Percentiles rank a stretch among this genome's conserved stretches.
phyloP scores from a whole-genome alignment of 2,888 invertebrate species.

The Mactromeris polynyma region DNA sequence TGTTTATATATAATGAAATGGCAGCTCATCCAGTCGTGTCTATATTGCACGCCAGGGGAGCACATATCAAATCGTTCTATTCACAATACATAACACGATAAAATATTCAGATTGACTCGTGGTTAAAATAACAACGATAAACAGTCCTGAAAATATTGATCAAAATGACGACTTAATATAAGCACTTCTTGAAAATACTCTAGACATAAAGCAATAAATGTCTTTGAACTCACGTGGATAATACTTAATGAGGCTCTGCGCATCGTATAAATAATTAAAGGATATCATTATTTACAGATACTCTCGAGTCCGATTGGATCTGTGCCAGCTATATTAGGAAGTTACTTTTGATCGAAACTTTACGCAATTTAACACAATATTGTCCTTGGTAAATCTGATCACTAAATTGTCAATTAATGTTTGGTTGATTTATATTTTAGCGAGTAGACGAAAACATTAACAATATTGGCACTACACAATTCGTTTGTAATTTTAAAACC shows the following conservation, averaged over 20 bases:
- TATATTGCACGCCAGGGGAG: too few species aligned
- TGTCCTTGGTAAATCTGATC: background rate
- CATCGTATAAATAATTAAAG: constrained; percentile 9
- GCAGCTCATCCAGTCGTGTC: too few species aligned
- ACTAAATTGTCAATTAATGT: background rate
- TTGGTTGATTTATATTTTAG: background rate
- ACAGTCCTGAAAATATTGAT: background rate
- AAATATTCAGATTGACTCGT: background rate
- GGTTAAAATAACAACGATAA: background rate
- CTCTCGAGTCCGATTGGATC: background rate
- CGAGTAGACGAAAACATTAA: background rate
- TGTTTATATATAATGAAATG: too few species aligned
- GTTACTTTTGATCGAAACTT: background rate
- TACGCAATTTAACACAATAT: background rate
- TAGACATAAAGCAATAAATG: background rate
- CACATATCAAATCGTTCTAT: too few species aligned
- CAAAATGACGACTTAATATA: background rate
- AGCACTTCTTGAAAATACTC: constrained; percentile 9
- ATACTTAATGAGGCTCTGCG: background rate
- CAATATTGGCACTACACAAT: too few species aligned
- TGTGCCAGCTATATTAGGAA: background rate
- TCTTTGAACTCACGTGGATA: background rate
- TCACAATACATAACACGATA: too few species aligned
- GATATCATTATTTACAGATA: background rate
- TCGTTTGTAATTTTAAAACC: too few species aligned